A percentile compares a stretch with the other conserved stretches of the same genome.
phyloP scores from a whole-genome alignment of 2,113 vertebrate species.

The Dryoscopus gambensis region DNA sequence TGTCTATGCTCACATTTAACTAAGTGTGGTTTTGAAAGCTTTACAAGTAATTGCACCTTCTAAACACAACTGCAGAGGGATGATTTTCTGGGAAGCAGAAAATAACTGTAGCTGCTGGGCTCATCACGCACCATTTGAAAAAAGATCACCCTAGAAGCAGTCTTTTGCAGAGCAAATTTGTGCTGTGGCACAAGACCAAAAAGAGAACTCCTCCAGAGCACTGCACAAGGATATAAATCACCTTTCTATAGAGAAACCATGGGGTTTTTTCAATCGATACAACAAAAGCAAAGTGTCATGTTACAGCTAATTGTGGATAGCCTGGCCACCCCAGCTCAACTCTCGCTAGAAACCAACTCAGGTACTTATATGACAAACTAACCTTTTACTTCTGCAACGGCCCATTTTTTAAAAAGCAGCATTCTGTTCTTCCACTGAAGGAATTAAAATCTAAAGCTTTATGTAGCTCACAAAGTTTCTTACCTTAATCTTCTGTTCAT shows the following conservation, averaged over 20 bases:
- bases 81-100: background rate
- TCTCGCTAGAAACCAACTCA: background rate
- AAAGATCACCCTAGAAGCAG: background rate
- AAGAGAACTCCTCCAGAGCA: background rate
- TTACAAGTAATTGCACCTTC: background rate
- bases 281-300: background rate
- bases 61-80: background rate
- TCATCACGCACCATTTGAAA: background rate
- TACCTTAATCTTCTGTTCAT: conserved; percentile 91
- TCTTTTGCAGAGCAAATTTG: background rate
- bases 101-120: background rate
- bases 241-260: background rate
- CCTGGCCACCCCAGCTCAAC: background rate
- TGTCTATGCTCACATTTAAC: background rate
- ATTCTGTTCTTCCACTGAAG: background rate
- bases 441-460: background rate
- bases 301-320: background rate
- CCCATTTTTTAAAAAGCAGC: background rate
- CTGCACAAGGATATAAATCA: background rate
- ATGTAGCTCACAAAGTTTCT: background rate
- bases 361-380: background rate
- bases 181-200: background rate
- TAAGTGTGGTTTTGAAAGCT: background rate
- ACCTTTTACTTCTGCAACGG: background rate
- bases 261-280: background rate